These are phyloP conservation scores for Heliconius nattereri DNA, from an alignment of 1,140 invertebrate genomes.

Conservation along the genomic window DNA sequence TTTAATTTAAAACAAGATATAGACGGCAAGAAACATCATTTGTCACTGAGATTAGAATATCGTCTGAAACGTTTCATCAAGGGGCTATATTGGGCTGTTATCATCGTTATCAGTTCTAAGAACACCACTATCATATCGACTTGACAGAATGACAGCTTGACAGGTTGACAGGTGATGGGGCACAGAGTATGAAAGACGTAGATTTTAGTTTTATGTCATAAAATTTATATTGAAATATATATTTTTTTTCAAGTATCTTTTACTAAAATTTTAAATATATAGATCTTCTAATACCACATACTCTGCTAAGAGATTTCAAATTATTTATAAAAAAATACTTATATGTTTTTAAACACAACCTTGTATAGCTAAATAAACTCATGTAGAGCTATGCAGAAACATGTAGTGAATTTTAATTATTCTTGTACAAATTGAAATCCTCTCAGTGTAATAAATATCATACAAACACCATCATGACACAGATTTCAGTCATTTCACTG, in stretches of 20 bases:
- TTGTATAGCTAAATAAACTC: too few species aligned
- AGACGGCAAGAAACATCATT: background rate
- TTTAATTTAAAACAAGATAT: background rate
- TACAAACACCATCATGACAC: too few species aligned
- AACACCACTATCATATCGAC: constrained; percentile 49
- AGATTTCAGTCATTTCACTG: too few species aligned
- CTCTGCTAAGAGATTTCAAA: too few species aligned
- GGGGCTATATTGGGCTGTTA: constrained; percentile 29
- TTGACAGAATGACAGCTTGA: constrained; percentile 62
- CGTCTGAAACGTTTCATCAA: constrained; percentile 4
- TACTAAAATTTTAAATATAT: background rate
- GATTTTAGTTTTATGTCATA: background rate
- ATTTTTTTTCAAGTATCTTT: background rate
- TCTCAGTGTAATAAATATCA: too few species aligned
- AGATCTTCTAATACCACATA: too few species aligned
- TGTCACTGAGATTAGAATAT: constrained; percentile 11
- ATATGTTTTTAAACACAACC: too few species aligned
- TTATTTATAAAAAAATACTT: too few species aligned
- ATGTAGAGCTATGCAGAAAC: too few species aligned
- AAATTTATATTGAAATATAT: background rate
- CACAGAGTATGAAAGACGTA: constrained; percentile 19
- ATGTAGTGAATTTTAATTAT: too few species aligned
- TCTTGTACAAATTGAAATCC: too few species aligned
- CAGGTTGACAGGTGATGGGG: constrained; percentile 58
- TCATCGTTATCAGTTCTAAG: constrained; percentile 44